phyloP scores from a whole-genome alignment of 2,888 invertebrate species.

The Nomada hirtipes region DNA sequence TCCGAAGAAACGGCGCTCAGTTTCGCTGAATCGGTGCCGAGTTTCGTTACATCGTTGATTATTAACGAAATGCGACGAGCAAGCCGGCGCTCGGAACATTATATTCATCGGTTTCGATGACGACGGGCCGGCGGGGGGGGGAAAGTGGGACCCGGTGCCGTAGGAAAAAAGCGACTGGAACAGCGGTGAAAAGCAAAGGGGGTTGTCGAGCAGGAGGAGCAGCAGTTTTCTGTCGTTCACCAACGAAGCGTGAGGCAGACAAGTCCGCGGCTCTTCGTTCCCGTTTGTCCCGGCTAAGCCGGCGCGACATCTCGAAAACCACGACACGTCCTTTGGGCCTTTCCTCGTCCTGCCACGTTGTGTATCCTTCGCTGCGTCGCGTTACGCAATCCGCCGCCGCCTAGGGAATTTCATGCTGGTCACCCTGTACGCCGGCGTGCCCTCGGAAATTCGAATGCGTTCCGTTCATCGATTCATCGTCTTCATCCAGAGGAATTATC shows the following conservation, averaged over 20 bases:
- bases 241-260: constrained; percentile 83
- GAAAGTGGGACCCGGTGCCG: background rate
- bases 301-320: constrained; percentile 83
- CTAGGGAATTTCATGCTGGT: constrained; percentile 37
- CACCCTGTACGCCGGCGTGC: background rate
- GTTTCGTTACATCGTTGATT: too few species aligned
- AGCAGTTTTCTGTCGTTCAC: constrained; percentile 73
- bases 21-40: too few species aligned
- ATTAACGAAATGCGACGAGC: background rate
- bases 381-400: constrained; percentile 58
- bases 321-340: constrained; percentile 76
- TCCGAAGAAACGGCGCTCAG: too few species aligned
- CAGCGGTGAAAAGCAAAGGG: constrained; percentile 45
- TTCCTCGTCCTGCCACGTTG: constrained; percentile 49
- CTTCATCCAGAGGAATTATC: too few species aligned
- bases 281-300: constrained; percentile 80
- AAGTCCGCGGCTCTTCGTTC: constrained; percentile 81
- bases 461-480: background rate
- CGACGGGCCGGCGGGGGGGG: constrained; percentile 9
- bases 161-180: constrained; percentile 8
- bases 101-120: constrained; percentile 14
- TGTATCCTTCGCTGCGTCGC: constrained; percentile 58
- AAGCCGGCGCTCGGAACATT: background rate
- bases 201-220: constrained; percentile 56
- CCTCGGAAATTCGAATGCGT: background rate